phyloP scores from a whole-genome alignment of 2,797 vertebrate genomes.

The Sebastes ruberrimus region DNA sequence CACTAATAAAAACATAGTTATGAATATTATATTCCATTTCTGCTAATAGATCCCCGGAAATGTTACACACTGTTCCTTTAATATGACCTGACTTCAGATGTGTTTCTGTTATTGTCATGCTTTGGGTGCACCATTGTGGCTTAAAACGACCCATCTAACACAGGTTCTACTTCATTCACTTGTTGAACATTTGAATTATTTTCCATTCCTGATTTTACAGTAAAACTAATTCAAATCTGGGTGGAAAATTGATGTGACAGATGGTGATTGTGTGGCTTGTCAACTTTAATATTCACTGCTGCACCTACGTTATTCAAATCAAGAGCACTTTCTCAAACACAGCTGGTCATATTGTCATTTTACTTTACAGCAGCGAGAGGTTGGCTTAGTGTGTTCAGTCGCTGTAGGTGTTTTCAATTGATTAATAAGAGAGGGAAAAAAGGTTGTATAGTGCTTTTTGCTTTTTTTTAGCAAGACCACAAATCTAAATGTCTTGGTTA shows the following conservation, averaged over 20 bases:
- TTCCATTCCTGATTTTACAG: neutral
- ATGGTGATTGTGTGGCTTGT: neutral
- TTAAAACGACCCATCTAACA: neutral
- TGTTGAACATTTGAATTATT: neutral
- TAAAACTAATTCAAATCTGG: slow-evolving; percentile 3
- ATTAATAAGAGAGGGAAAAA: neutral
- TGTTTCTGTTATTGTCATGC: neutral
- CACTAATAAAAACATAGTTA: neutral
- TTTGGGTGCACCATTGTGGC: neutral
- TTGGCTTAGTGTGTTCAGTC: neutral
- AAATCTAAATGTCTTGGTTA: neutral
- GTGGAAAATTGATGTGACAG: neutral
- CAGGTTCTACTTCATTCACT: neutral
- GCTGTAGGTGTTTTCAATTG: neutral
- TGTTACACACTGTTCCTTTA: too few relatives aligned
- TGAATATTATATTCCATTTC: neutral
- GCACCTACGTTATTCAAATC: slow-evolving; percentile 10
- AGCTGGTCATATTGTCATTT: neutral
- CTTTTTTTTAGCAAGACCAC: neutral
- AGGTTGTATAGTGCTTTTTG: neutral
- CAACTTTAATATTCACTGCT: neutral
- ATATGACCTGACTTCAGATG: neutral
- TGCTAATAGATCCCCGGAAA: too few relatives aligned
- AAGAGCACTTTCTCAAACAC: neutral
- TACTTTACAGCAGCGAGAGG: neutral